Conservation (phyloP, 2,113 vertebrate species). For the Ciconia boyciana region DNA sequence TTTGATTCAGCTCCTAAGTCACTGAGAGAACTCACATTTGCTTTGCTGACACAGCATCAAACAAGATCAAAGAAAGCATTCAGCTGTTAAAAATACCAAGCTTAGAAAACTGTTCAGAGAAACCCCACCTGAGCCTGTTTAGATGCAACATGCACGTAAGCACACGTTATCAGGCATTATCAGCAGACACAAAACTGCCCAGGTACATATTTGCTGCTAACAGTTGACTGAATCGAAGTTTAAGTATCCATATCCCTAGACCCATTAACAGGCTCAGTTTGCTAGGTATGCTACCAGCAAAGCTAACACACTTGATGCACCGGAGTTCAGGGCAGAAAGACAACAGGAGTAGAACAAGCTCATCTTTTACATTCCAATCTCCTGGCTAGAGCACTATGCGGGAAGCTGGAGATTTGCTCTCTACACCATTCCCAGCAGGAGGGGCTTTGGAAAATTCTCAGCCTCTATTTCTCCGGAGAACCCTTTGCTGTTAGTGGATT, state of each 20-base stretch:
- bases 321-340: neutral
- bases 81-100: neutral
- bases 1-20: neutral
- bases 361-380: no score
- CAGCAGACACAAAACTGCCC: neutral
- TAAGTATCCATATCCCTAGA: neutral
- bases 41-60: neutral
- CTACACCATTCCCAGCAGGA: neutral
- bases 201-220: neutral
- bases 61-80: neutral
- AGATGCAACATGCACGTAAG: fast-evolving
- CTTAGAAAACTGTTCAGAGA: neutral
- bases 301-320: neutral
- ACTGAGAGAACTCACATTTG: neutral
- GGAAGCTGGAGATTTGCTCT: neutral
- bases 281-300: neutral
- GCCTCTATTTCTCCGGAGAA: neutral
- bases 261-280: neutral
- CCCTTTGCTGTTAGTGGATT: neutral
- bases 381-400: fast-evolving
- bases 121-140: neutral
- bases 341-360: neutral
- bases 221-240: neutral
- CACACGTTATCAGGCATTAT: fast-evolving
- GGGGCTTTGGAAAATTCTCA: neutral